These are phyloP conservation scores for Yponomeuta evonymella DNA, from an alignment of 2,888 invertebrate species.

Conservation along the genomic window DNA sequence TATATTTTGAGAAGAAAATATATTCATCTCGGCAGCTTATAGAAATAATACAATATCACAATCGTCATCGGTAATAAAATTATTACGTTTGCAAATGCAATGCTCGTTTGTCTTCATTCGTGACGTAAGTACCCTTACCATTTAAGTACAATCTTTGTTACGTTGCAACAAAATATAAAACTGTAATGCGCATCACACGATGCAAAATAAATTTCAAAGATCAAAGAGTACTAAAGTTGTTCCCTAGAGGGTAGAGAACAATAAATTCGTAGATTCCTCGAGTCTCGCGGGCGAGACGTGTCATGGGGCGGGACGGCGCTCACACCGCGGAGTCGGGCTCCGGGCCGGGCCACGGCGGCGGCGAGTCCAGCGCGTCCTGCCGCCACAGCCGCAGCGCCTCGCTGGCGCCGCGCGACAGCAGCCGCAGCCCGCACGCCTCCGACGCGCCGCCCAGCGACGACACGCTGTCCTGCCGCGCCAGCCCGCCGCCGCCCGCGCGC, in stretches of 20 bases:
- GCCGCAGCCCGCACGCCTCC: constrained; percentile 66
- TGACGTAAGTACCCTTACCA: constrained; percentile 17
- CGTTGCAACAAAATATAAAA: background rate
- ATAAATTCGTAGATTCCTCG: background rate
- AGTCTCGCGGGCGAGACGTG: background rate
- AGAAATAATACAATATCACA: constrained; percentile 46
- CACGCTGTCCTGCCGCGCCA: constrained; percentile 41
- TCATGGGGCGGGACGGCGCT: background rate
- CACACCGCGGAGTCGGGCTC: constrained; percentile 69
- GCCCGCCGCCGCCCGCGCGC: constrained; percentile 24
- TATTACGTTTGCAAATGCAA: constrained; percentile 49
- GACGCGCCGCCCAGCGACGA: constrained; percentile 53
- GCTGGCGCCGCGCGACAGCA: constrained; percentile 50
- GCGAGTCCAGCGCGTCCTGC: constrained; percentile 66
- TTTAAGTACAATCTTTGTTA: constrained; percentile 6
- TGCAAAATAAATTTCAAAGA: background rate
- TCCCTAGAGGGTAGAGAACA: background rate
- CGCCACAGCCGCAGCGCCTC: constrained; percentile 64
- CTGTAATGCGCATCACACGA: background rate
- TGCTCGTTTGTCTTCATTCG: constrained; percentile 26
- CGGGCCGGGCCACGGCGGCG: constrained; percentile 70
- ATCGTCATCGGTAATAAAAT: constrained; percentile 28
- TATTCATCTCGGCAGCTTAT: constrained; percentile 27
- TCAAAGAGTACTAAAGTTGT: background rate
- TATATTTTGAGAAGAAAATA: background rate